phyloP scores from a whole-genome alignment of 2,797 vertebrate species.

The Arrhamphus sclerolepis region DNA sequence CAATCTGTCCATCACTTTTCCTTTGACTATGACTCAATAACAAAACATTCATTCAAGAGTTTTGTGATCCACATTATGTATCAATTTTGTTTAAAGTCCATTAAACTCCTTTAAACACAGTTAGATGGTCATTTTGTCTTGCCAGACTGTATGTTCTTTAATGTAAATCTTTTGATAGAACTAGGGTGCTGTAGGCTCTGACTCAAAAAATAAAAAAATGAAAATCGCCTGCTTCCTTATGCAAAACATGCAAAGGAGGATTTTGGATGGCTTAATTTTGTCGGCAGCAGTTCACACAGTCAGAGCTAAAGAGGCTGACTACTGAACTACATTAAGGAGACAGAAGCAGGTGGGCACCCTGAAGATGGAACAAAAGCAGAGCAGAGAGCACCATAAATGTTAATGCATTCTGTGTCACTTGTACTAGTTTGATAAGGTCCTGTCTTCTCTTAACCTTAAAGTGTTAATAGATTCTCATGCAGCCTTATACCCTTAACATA shows the following conservation, averaged over 20 bases:
- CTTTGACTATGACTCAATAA: slow-evolving; percentile 3
- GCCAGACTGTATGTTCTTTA: slow-evolving; percentile 37
- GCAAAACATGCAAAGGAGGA: slow-evolving; percentile 61
- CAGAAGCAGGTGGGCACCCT: slow-evolving; percentile 55
- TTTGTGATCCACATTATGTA: slow-evolving; percentile 8
- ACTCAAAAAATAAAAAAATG: slow-evolving; percentile 50
- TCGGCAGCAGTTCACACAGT: slow-evolving; percentile 60
- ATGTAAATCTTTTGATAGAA: slow-evolving; percentile 43
- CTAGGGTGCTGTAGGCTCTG: slow-evolving; percentile 34
- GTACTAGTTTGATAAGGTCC: slow-evolving; percentile 56
- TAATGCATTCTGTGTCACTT: slow-evolving; percentile 77
- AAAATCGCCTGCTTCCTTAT: slow-evolving; percentile 56
- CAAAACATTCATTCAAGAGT: slow-evolving; percentile 4
- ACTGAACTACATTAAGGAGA: slow-evolving; percentile 62
- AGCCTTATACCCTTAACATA: slow-evolving; percentile 41
- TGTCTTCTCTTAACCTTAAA: slow-evolving; percentile 61
- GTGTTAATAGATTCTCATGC: slow-evolving; percentile 66
- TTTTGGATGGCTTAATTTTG: slow-evolving; percentile 67
- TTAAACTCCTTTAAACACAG: slow-evolving; percentile 55
- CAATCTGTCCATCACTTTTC: neutral
- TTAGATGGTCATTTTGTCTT: slow-evolving; percentile 29
- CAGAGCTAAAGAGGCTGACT: slow-evolving; percentile 60
- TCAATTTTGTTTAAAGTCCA: slow-evolving; percentile 47
- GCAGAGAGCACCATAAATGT: slow-evolving; percentile 66
- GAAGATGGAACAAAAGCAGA: slow-evolving; percentile 58